A percentile compares a stretch with the other conserved stretches of the same genome.
phyloP scores from a whole-genome alignment of 1,140 invertebrate genomes.

The Orussus abietinus region DNA sequence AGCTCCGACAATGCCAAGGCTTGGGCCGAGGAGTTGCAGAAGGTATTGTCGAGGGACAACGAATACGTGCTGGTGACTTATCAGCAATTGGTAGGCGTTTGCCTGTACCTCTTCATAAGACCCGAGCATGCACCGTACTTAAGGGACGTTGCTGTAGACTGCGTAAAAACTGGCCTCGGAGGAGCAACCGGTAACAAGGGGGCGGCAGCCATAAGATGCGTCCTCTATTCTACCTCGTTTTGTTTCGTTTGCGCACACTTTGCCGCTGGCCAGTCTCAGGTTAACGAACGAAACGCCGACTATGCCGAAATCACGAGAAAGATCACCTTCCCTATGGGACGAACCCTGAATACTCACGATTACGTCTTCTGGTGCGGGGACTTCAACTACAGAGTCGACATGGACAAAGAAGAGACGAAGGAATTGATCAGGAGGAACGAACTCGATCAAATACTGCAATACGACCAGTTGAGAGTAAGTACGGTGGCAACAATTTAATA shows the following conservation, averaged over 20 bases:
- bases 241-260: slow-evolving; percentile 99
- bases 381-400: slow-evolving; percentile 98
- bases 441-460: slow-evolving; percentile 71
- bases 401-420: slow-evolving; percentile 93
- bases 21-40: slow-evolving; percentile 94
- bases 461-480: slow-evolving; percentile 81
- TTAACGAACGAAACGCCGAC: slow-evolving; percentile 93
- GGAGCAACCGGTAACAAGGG: slow-evolving; percentile 96
- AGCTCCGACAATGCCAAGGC: slow-evolving; percentile 94
- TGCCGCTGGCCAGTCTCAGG: slow-evolving; percentile 95
- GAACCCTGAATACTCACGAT: slow-evolving; percentile 91
- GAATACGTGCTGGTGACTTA: slow-evolving; percentile 91
- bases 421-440: slow-evolving; percentile 77
- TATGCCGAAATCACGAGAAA: slow-evolving; percentile 93
- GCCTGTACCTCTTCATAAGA: slow-evolving; percentile 90
- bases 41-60: slow-evolving; percentile 82
- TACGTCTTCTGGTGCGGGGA: slow-evolving; percentile 99
- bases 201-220: slow-evolving; percentile 90
- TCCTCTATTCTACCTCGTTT: slow-evolving; percentile 87
- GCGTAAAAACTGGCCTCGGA: slow-evolving; percentile 95
- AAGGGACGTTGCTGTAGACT: slow-evolving; percentile 89
- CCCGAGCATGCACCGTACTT: slow-evolving; percentile 83
- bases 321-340: slow-evolving; percentile 89
- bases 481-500: too few species aligned
- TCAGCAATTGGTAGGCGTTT: slow-evolving; percentile 97